Evolutionary conservation across 2,888 invertebrate species (phyloP).

Genomic region (Nemotelus nigrinus): DNA sequence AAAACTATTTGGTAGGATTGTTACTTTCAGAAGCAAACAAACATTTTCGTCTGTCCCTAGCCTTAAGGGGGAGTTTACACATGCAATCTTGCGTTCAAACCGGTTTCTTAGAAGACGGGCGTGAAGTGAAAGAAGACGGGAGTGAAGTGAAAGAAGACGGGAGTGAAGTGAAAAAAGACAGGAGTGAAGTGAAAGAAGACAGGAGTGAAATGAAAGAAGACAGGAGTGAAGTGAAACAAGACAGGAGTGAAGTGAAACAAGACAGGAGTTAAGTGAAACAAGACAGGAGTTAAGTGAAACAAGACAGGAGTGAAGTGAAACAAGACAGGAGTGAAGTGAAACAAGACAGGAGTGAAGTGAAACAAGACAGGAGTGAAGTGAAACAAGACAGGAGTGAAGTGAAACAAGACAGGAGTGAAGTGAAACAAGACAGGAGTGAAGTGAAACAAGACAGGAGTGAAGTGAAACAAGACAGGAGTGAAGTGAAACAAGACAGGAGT

Average conservation of each 20-base stretch:
- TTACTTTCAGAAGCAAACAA: no score
- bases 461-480: no score
- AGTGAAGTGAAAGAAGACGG: background rate
- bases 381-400: no score
- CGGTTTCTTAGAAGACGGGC: background rate
- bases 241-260: background rate
- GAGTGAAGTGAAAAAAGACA: background rate
- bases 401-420: no score
- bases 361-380: background rate
- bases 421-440: no score
- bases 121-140: background rate
- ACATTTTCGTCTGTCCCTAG: no score
- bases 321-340: constrained; percentile 38
- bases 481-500: no score
- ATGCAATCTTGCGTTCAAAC: no score
- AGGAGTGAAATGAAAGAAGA: background rate
- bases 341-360: constrained; percentile 2
- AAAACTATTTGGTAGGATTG: no score
- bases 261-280: background rate
- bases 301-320: constrained; percentile 41
- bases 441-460: no score
- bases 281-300: background rate
- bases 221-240: background rate
- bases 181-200: background rate
- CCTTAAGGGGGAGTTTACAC: no score